These are phyloP conservation scores for Macaca nemestrina DNA, from an alignment of 2,113 vertebrate genomes.

Conservation along the genomic window DNA sequence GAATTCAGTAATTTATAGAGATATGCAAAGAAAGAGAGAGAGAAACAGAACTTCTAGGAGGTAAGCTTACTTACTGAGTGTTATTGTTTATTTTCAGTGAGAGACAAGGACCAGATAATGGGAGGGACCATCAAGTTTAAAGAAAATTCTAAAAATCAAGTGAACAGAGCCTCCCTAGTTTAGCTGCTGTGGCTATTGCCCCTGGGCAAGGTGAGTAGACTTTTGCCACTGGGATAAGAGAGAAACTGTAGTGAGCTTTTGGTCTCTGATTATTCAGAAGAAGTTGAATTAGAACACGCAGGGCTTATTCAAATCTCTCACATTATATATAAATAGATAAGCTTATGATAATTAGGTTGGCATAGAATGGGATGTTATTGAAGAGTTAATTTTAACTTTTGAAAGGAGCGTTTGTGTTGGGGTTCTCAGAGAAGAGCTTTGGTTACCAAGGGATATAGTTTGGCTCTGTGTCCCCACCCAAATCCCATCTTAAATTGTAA, in stretches of 20 bases:
- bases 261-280: background rate
- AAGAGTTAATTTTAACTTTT: background rate
- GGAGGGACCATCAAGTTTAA: background rate
- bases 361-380: background rate
- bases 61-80: background rate
- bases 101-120: background rate
- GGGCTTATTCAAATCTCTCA: background rate
- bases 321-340: background rate
- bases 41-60: background rate
- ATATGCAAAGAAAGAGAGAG: background rate
- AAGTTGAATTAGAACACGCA: background rate
- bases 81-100: background rate
- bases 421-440: background rate
- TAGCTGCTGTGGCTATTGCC: background rate
- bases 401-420: background rate
- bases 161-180: background rate
- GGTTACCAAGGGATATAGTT: background rate
- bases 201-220: background rate
- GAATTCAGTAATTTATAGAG: background rate
- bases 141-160: background rate
- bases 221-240: background rate
- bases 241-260: background rate
- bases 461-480: too few relatives aligned
- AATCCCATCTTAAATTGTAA: too few relatives aligned
- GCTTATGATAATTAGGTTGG: background rate